Base-by-base conservation (phyloP, 2,113 vertebrate genomes). In the Grallaria varia region DNA sequence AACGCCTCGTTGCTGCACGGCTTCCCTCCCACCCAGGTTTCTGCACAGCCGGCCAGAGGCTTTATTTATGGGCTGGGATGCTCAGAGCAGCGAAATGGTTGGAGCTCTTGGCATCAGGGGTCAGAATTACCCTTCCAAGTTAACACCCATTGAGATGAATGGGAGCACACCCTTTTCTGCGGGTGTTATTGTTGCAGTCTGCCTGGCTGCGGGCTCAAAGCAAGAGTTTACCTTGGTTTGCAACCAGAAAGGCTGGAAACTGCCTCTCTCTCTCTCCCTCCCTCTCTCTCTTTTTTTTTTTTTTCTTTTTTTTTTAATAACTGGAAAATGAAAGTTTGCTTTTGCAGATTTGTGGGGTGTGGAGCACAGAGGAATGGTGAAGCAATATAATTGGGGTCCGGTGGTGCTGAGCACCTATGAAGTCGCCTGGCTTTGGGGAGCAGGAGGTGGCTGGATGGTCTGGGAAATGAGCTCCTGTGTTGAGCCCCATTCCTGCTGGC, bases 141-240 rank as follows among this genome's bases (percentile, higher is more conserved):
- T 89, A 94, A 96, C 95, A 93, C 96, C 96, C 96, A 68, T 94
- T 35, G 92, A 78, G 88, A 95, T 93, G 96, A 96, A 94, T 89
- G 92, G 84, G 85, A 93, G 92, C 92, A 96, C 95, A 92, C 96
- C 96, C 96, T 96, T 93, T 93, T 96, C 93, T 96, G 92, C 33
- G 76, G 79, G 60, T 92, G 83, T 93, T 96, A 72, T 78, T 95
- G 85, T 87, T 96, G 80, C 88, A 86, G 93, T 95, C 90, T 96
- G 95, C 76, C 95, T 93, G 95, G 88, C 95, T 94, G 76, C 25
- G 73, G 68, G 45, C 76, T 84, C 83, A 73, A 73, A 94, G 58
- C 9, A 0, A 79, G 81, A 86, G 90, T 95, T 96, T 96, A 93
- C 88, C 90, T 97, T 94, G 93, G 95, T 96, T 93, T 97, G 93